phyloP scores from a whole-genome alignment of 2,797 vertebrate species.

The Pangasius larnaudii region DNA sequence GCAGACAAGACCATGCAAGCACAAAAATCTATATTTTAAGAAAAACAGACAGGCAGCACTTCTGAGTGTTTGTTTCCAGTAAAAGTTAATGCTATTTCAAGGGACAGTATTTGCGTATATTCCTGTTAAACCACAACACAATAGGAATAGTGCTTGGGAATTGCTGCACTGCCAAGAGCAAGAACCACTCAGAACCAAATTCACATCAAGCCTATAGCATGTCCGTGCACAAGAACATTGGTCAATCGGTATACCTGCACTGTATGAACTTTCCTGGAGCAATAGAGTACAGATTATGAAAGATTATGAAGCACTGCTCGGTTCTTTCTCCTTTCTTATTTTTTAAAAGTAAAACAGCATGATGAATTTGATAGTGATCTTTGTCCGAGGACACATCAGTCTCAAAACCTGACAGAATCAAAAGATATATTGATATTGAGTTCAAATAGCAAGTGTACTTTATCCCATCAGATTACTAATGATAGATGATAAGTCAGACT shows the following conservation, averaged over 20 bases:
- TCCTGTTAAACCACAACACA: neutral
- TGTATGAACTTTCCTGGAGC: neutral
- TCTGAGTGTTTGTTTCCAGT: conserved; percentile 18
- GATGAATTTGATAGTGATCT: neutral
- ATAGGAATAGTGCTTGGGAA: conserved; percentile 7
- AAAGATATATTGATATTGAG: neutral
- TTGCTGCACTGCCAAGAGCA: neutral
- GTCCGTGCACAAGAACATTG: neutral
- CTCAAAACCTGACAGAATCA: neutral
- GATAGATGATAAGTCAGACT: neutral
- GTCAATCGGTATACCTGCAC: neutral
- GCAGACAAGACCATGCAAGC: conserved; percentile 31
- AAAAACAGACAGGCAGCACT: conserved; percentile 17
- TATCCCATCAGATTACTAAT: neutral
- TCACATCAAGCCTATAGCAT: neutral
- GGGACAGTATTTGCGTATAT: conserved; percentile 5
- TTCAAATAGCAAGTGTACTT: too few species aligned
- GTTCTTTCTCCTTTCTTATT: neutral
- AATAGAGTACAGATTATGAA: neutral
- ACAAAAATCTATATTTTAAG: conserved; percentile 20
- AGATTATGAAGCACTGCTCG: neutral
- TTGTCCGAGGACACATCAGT: neutral
- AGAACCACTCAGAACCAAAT: neutral
- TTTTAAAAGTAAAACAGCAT: neutral
- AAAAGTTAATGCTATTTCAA: conserved; percentile 22